phyloP scores from a whole-genome alignment of 2,113 vertebrate species.

The Formicarius rufipectus region DNA sequence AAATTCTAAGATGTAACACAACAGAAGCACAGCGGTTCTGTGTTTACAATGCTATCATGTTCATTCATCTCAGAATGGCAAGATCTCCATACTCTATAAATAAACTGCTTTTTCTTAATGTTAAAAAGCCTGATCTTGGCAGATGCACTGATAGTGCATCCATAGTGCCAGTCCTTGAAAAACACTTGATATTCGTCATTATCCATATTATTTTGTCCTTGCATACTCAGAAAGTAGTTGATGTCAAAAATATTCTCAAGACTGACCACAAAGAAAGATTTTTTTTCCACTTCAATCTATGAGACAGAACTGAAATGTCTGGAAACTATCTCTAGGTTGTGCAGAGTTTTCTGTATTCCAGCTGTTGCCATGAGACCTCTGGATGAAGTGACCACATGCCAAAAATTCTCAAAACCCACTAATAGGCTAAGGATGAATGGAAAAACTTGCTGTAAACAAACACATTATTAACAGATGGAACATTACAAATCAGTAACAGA shows the following conservation, averaged over 20 bases:
- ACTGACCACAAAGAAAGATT: neutral
- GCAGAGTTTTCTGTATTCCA: neutral
- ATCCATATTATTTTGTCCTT: neutral
- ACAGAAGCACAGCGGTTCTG: neutral
- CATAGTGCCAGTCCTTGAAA: neutral
- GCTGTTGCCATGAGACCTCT: neutral
- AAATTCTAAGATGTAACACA: neutral
- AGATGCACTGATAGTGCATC: neutral
- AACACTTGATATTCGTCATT: neutral
- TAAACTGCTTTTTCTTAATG: neutral
- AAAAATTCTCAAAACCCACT: conserved; percentile 27
- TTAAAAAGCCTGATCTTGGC: neutral
- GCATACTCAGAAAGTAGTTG: neutral
- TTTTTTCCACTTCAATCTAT: neutral
- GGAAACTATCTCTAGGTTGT: neutral
- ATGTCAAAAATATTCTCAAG: neutral
- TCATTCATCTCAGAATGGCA: neutral
- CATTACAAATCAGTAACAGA: neutral
- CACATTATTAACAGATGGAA: neutral
- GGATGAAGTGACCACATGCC: neutral
- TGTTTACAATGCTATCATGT: neutral
- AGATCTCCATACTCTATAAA: neutral
- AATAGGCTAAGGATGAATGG: conserved; percentile 16
- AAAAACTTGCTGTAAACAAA: conserved; percentile 25
- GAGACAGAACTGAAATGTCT: neutral